Evolutionary conservation across 2,113 vertebrate genomes (phyloP).

Genomic region (Jaculus jaculus): DNA sequence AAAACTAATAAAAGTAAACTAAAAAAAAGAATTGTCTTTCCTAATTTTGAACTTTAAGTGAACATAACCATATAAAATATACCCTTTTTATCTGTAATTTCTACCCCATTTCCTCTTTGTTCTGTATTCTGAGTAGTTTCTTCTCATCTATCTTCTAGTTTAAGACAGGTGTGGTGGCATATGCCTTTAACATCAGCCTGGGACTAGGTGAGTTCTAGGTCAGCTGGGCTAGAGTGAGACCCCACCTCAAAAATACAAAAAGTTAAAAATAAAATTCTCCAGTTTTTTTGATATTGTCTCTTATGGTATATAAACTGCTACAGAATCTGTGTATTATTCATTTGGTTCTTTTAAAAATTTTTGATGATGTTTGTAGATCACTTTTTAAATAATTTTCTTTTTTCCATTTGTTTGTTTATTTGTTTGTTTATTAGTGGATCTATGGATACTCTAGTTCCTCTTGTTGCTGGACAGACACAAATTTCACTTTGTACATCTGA

Average conservation of each 20-base stretch:
- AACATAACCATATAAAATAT: neutral
- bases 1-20: no score
- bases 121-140: neutral
- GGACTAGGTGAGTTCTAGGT: no score
- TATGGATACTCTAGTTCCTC: no score
- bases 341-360: conserved; percentile 39
- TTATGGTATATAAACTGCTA: neutral
- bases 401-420: neutral
- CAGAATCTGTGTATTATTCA: neutral
- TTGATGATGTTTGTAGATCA: neutral
- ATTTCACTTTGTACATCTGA: no score
- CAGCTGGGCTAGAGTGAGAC: no score
- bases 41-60: neutral
- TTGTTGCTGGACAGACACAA: no score
- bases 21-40: neutral
- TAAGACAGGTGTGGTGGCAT: no score
- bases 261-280: neutral
- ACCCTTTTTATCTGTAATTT: conserved; percentile 2
- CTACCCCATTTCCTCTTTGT: neutral
- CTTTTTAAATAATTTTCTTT: neutral
- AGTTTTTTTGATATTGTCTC: conserved; percentile 33
- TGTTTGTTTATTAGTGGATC: neutral
- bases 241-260: no score
- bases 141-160: neutral
- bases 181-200: no score